Percentiles rank a stretch among this genome's conserved stretches.
These are phyloP conservation scores for Ceratina australensis DNA, from an alignment of 1,140 invertebrate species.

Conservation along the genomic window DNA sequence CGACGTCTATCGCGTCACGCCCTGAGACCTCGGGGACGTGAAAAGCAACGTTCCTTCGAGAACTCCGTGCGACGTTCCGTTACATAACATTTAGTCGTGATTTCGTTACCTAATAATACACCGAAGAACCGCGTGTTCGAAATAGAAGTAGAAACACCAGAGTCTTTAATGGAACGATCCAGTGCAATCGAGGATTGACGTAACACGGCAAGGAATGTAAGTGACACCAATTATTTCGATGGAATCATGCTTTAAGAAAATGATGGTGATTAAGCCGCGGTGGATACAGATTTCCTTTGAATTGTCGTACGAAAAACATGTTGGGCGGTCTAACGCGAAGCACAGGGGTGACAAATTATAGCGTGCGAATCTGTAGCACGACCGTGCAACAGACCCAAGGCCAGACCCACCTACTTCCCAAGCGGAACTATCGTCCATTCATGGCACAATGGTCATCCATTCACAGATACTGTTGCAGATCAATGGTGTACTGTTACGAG, in stretches of 20 bases:
- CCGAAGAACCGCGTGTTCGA: too few species aligned
- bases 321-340: not conserved
- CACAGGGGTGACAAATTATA: slow-evolving; percentile 26
- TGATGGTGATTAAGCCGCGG: not conserved
- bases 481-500: slow-evolving; percentile 53
- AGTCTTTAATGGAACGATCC: too few species aligned
- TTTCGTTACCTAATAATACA: too few species aligned
- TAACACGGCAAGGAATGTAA: not conserved
- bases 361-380: slow-evolving; percentile 53
- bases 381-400: slow-evolving; percentile 56
- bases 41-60: not conserved
- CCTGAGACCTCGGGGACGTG: slow-evolving; percentile 1
- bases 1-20: slow-evolving; percentile 45
- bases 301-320: not conserved
- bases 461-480: slow-evolving; percentile 53
- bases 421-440: slow-evolving; percentile 61
- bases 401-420: slow-evolving; percentile 63
- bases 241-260: not conserved
- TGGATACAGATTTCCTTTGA: not conserved
- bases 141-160: too few species aligned
- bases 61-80: not conserved
- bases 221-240: not conserved
- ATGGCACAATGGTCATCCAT: slow-evolving; percentile 54
- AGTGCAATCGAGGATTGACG: not conserved
- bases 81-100: not conserved